Evolutionary conservation across 2,888 invertebrate genomes (phyloP).

Genomic region (Flexamia atlantica): DNA sequence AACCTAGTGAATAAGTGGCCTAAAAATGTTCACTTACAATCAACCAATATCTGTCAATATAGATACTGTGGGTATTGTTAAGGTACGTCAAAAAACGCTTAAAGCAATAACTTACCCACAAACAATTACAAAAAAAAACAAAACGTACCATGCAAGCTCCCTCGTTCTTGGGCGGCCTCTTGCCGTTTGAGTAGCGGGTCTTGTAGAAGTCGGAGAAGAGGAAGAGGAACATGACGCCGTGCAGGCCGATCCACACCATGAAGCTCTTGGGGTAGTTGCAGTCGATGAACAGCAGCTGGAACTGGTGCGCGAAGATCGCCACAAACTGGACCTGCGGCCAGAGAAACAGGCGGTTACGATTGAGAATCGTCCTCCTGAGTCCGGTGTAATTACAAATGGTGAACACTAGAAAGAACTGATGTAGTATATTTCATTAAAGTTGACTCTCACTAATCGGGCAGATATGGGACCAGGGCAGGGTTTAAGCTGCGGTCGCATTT

Average conservation of each 20-base stretch:
- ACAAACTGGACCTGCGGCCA: slow-evolving; percentile 93
- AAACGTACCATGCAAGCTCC: slow-evolving; percentile 85
- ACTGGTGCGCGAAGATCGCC: slow-evolving; percentile 93
- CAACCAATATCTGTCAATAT: too few species aligned
- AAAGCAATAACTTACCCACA: slow-evolving; percentile 19
- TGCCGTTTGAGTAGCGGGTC: slow-evolving; percentile 81
- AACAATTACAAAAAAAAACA: not conserved
- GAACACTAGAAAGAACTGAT: slow-evolving; percentile 94
- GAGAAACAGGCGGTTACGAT: slow-evolving; percentile 85
- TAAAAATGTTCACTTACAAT: too few species aligned
- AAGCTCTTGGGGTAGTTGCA: slow-evolving; percentile 95
- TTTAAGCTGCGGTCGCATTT: too few species aligned
- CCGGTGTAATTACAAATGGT: slow-evolving; percentile 91
- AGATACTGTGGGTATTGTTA: too few species aligned
- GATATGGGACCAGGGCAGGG: too few species aligned
- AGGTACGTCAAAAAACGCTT: too few species aligned
- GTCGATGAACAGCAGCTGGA: slow-evolving; percentile 92
- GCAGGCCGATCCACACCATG: slow-evolving; percentile 96
- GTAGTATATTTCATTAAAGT: slow-evolving; percentile 91
- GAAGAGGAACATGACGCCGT: slow-evolving; percentile 95
- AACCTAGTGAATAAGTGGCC: too few species aligned
- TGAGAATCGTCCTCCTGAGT: slow-evolving; percentile 91
- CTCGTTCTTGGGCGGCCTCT: slow-evolving; percentile 71
- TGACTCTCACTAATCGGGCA: too few species aligned
- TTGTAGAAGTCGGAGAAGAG: slow-evolving; percentile 98